Base-by-base conservation (phyloP, 1,140 invertebrate genomes). In the Micrasema minimum region DNA sequence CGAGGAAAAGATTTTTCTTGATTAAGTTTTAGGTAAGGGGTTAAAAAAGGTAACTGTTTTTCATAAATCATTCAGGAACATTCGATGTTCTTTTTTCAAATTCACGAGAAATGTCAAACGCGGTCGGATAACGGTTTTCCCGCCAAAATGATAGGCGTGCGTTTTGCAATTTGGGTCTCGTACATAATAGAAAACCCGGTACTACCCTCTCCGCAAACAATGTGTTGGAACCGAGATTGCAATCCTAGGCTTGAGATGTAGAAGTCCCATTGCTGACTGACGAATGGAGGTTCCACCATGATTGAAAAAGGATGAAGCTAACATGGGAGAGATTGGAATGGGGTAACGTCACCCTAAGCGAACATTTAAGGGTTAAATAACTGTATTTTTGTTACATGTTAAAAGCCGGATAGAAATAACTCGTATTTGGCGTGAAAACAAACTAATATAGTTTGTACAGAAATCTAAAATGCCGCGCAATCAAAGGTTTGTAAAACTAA, bases 241-340 rank as follows among this genome's bases (percentile, higher is more conserved):
- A 71, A 71, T 74, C 72, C 43, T 59, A 69, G 14, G 22, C 16
- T 31, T 35, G 23, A 22, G 18, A 37, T 45, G 55, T 37, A 55
- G 9, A n/a, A 48, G 4, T 68, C 53, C 71, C 18, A 59, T 66
- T 67, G 45, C 53, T 62, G 66, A 59, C 66, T 73, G 72, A 73
- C 66, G 72, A 73, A 73, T 70, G 68, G 46, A 51, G 67, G 72
- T 70, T 66, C n/a, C 11, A 26, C 16, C 53, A 16, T 74, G 72
- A 74, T 74, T 74, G 72, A 74, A 74, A 74, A 74, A 59, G 72
- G 72, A 73, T 69, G 61, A 67, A 68, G 65, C 35, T 43, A 61
- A 48, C 53, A 67, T 53, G 46, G 45, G 23, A n/a, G 61, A 72
- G 51, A 69, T 72, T 69, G 66, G 20, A 66, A 72, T 31, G 62